Percentiles rank a stretch among this genome's conserved stretches.
Conservation (phyloP, 2,113 vertebrate genomes). For the Puma concolor region DNA sequence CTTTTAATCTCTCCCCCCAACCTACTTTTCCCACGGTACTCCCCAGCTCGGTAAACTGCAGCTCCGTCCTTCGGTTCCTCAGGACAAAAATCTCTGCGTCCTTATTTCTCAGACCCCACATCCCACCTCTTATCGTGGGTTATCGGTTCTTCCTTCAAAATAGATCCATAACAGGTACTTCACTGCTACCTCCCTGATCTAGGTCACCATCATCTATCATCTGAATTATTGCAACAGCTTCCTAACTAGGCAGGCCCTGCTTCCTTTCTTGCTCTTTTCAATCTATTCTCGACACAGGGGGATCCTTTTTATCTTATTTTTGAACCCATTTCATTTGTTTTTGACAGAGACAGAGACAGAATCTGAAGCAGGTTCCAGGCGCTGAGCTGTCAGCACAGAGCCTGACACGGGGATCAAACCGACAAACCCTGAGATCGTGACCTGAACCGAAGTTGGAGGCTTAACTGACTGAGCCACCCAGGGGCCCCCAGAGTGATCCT, state of each 20-base stretch:
- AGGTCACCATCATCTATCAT: background rate
- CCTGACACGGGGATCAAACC: too few relatives aligned
- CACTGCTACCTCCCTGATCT: background rate
- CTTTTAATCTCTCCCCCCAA: background rate
- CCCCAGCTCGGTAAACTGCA: background rate
- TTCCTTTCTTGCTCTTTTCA: background rate
- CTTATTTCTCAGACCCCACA: background rate
- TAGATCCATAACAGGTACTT: background rate
- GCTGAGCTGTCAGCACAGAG: too few relatives aligned
- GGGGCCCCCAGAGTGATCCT: background rate
- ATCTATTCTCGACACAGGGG: background rate
- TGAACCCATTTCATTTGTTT: too few relatives aligned
- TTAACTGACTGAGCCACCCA: too few relatives aligned
- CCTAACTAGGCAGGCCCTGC: background rate
- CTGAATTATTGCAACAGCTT: background rate
- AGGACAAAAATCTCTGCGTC: background rate
- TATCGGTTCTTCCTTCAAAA: background rate
- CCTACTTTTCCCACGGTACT: background rate
- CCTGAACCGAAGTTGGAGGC: too few relatives aligned
- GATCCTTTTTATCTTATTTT: background rate
- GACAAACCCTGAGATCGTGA: too few relatives aligned
- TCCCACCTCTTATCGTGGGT: background rate
- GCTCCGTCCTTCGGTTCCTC: background rate
- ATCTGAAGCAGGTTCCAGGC: too few relatives aligned
- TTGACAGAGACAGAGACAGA: too few relatives aligned